Conservation (phyloP, 2,797 vertebrate species). For the Epinephelus awoara region DNA sequence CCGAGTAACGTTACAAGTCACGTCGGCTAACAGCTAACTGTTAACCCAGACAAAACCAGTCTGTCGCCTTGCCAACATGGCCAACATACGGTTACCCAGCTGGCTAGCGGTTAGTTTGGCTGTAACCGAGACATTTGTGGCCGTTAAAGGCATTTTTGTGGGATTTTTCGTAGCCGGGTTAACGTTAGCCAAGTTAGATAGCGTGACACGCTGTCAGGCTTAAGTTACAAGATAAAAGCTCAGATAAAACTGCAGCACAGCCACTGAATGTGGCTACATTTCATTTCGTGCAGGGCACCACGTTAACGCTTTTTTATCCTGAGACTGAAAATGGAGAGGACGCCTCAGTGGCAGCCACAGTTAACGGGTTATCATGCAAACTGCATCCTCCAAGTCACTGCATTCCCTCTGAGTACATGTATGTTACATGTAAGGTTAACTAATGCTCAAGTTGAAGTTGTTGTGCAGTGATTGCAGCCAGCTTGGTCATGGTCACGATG, state of each 20-base stretch:
- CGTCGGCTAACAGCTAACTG: slow-evolving; percentile 57
- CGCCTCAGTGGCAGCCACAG: slow-evolving; percentile 6
- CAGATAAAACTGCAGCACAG: slow-evolving; percentile 15
- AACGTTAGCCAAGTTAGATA: slow-evolving; percentile 52
- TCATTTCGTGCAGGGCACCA: slow-evolving; percentile 24
- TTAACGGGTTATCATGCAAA: not conserved
- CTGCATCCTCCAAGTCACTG: not conserved
- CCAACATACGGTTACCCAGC: slow-evolving; percentile 37
- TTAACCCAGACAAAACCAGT: slow-evolving; percentile 56
- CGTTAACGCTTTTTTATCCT: slow-evolving; percentile 34
- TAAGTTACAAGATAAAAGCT: slow-evolving; percentile 35
- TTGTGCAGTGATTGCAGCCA: slow-evolving; percentile 14
- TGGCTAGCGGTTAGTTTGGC: slow-evolving; percentile 24
- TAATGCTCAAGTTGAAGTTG: not conserved
- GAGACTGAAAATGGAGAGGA: slow-evolving; percentile 40
- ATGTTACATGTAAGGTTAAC: not conserved
- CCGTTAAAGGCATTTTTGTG: not conserved
- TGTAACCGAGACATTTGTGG: slow-evolving; percentile 10
- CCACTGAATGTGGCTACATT: not conserved
- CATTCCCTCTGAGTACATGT: rapidly evolving
- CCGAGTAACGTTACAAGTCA: slow-evolving; percentile 50
- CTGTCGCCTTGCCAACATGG: slow-evolving; percentile 63
- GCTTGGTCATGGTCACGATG: slow-evolving; percentile 29
- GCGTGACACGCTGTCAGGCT: slow-evolving; percentile 62
- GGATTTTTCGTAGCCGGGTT: slow-evolving; percentile 19